phyloP scores from a whole-genome alignment of 2,888 invertebrate species.

The Litoditis marina region DNA sequence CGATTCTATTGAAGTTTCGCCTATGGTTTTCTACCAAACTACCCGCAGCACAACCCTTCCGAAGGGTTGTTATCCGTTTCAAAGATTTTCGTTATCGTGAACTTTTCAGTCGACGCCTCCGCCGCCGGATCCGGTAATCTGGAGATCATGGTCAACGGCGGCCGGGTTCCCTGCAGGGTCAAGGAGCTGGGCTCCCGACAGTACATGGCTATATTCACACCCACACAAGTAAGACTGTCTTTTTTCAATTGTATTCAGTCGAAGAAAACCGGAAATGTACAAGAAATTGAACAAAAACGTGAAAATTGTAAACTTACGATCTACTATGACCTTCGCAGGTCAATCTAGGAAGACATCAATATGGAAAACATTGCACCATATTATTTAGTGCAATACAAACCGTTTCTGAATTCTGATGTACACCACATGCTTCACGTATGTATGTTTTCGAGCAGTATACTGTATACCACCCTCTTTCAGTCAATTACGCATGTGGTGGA shows the following conservation, averaged over 20 bases:
- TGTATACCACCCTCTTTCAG: constrained; percentile 67
- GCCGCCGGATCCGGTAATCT: constrained; percentile 92
- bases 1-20: too few species aligned
- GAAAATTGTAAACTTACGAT: not conserved
- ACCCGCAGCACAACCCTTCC: too few species aligned
- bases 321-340: not conserved
- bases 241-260: too few species aligned
- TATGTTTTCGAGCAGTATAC: not conserved
- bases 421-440: too few species aligned
- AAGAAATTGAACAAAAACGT: not conserved
- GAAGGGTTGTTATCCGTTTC: not conserved
- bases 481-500: constrained; percentile 81
- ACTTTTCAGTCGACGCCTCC: constrained; percentile 87
- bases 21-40: too few species aligned
- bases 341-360: not conserved
- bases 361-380: too few species aligned
- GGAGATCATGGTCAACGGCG: constrained; percentile 90
- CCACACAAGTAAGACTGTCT: constrained; percentile 70
- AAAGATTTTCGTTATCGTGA: too few species aligned
- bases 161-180: constrained; percentile 86
- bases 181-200: constrained; percentile 82
- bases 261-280: too few species aligned
- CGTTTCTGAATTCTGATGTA: too few species aligned
- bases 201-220: constrained; percentile 83
- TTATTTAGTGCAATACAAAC: too few species aligned